These are phyloP conservation scores for Stictocephala bisonia DNA, from an alignment of 2,888 invertebrate species.

Conservation along the genomic window DNA sequence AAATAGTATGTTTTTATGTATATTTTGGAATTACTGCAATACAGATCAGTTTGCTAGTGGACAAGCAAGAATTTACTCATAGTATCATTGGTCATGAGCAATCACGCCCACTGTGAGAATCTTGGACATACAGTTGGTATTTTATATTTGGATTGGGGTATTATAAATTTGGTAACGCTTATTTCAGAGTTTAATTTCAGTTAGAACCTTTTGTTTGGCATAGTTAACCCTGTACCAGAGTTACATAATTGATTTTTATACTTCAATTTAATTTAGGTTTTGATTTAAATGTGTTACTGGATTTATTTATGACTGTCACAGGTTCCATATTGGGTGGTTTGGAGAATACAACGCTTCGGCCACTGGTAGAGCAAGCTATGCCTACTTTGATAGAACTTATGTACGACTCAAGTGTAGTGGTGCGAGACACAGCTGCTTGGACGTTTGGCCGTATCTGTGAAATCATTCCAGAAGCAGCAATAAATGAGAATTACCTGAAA, in stretches of 20 bases:
- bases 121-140: no score
- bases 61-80: no score
- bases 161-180: no score
- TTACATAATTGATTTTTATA: not conserved
- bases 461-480: conserved; percentile 94
- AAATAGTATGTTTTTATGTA: no score
- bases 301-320: no score
- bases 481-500: conserved; percentile 86
- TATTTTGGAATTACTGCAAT: no score
- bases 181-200: no score
- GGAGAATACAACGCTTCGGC: conserved; percentile 86
- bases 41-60: no score
- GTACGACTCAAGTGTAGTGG: conserved; percentile 94
- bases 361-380: conserved; percentile 96
- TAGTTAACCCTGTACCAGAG: not conserved
- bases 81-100: no score
- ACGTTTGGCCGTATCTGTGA: conserved; percentile 98
- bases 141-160: no score
- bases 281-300: not conserved
- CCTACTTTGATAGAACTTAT: conserved; percentile 94
- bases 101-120: no score
- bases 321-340: conserved; percentile 89
- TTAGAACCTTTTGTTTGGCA: no score
- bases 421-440: conserved; percentile 98
- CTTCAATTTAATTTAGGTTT: not conserved